Percentiles rank a stretch among this genome's conserved stretches.
Conservation (phyloP, 2,113 vertebrate species). For the Rana temporaria region DNA sequence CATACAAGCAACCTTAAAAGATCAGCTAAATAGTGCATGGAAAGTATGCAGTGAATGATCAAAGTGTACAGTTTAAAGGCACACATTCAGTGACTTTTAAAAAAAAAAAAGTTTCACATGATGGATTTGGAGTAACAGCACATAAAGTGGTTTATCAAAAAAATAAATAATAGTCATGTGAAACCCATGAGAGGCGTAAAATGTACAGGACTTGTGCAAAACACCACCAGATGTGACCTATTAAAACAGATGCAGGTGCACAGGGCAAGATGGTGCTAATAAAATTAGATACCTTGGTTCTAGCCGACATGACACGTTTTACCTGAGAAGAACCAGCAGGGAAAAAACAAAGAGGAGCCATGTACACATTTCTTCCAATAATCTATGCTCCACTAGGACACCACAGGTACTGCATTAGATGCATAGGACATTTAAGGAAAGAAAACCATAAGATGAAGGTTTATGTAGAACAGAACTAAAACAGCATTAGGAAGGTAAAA, state of each 20-base stretch:
- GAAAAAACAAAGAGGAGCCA: background rate
- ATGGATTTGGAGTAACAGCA: background rate
- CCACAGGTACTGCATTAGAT: background rate
- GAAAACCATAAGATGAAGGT: no score
- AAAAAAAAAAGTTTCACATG: background rate
- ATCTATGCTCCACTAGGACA: background rate
- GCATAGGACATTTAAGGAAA: background rate
- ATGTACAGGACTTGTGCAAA: background rate
- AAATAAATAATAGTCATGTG: background rate
- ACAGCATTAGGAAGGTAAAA: slow-evolving; percentile 42
- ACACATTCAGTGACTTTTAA: background rate
- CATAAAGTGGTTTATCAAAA: background rate
- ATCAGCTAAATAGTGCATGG: background rate
- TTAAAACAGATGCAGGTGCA: background rate
- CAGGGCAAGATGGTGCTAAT: slow-evolving; percentile 49
- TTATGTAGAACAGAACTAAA: no score
- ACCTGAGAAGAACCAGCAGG: slow-evolving; percentile 1
- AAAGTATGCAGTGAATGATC: background rate
- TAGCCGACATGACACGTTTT: background rate
- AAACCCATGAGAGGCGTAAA: background rate
- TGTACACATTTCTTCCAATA: background rate
- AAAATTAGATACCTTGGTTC: slow-evolving; percentile 27
- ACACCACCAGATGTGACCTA: background rate
- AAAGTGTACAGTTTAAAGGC: background rate
- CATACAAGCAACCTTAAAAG: no score